These are phyloP conservation scores for Microtus pennsylvanicus DNA, from an alignment of 2,113 vertebrate genomes.

Conservation along the genomic window DNA sequence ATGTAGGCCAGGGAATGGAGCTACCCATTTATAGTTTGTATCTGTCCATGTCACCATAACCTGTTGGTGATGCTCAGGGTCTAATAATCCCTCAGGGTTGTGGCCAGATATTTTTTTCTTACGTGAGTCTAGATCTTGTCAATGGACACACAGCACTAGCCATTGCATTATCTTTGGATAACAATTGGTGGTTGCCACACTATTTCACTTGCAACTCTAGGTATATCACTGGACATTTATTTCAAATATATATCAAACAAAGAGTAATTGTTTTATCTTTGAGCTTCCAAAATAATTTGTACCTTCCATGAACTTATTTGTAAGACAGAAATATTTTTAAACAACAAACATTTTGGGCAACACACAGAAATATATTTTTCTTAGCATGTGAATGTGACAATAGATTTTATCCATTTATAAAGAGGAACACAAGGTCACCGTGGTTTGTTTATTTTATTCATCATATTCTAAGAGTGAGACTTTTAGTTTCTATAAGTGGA, in stretches of 20 bases:
- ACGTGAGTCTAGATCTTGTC: background rate
- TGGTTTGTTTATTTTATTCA: slow-evolving; percentile 49
- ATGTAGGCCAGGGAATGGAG: too few relatives aligned
- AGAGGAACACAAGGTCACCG: slow-evolving; percentile 32
- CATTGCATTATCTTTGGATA: background rate
- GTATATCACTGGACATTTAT: background rate
- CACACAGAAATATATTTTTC: slow-evolving; percentile 19
- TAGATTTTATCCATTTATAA: slow-evolving; percentile 46
- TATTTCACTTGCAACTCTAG: background rate
- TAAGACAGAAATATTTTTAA: background rate
- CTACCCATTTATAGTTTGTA: background rate
- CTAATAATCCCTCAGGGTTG: background rate
- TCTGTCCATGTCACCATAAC: too few relatives aligned
- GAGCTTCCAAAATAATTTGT: background rate
- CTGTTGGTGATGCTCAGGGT: background rate
- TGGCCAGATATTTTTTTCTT: rapidly evolving
- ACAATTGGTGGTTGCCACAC: background rate
- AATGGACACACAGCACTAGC: background rate
- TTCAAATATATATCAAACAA: background rate
- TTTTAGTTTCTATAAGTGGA: slow-evolving; percentile 54
- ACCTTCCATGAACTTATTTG: background rate
- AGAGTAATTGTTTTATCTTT: background rate
- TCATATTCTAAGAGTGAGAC: slow-evolving; percentile 21
- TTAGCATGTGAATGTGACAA: slow-evolving; percentile 26
- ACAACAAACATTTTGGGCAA: background rate